These are phyloP conservation scores for Apogon hyalosoma DNA, from an alignment of 2,797 vertebrate genomes.

Conservation along the genomic window DNA sequence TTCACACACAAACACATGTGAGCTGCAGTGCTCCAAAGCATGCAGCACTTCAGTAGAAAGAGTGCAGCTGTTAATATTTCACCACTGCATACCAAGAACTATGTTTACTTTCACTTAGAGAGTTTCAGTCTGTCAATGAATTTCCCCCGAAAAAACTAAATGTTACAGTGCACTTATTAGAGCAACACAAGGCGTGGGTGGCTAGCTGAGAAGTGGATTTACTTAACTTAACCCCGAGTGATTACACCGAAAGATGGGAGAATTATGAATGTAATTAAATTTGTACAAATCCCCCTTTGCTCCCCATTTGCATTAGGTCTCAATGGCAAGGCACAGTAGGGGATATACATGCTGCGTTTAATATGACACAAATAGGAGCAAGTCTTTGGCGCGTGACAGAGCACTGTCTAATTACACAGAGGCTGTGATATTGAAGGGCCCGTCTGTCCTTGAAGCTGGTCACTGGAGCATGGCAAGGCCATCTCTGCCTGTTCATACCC, in stretches of 20 bases:
- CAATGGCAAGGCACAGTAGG: slow-evolving; percentile 58
- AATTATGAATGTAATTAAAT: slow-evolving; percentile 80
- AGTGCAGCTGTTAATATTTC: slow-evolving; percentile 74
- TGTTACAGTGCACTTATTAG: slow-evolving; percentile 4
- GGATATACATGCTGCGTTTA: slow-evolving; percentile 60
- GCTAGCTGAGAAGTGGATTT: slow-evolving; percentile 63
- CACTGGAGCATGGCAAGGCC: slow-evolving; percentile 64
- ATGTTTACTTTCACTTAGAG: slow-evolving; percentile 71
- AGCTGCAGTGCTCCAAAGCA: slow-evolving; percentile 26
- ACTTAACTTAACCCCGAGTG: slow-evolving; percentile 69
- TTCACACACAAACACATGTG: slow-evolving; percentile 18
- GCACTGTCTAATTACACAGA: slow-evolving; percentile 74
- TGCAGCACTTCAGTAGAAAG: slow-evolving; percentile 40
- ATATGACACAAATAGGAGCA: slow-evolving; percentile 70
- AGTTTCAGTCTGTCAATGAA: slow-evolving; percentile 57
- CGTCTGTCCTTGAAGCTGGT: slow-evolving; percentile 74
- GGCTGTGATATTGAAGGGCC: slow-evolving; percentile 67
- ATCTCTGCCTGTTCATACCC: slow-evolving; percentile 60
- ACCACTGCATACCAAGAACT: slow-evolving; percentile 52
- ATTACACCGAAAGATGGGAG: slow-evolving; percentile 73
- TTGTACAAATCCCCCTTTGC: slow-evolving; percentile 70
- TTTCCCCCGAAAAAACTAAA: slow-evolving; percentile 49
- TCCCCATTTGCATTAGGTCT: slow-evolving; percentile 62
- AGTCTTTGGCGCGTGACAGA: slow-evolving; percentile 65
- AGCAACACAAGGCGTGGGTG: slow-evolving; percentile 48